Percentiles rank a stretch among this genome's conserved stretches.
phyloP scores from a whole-genome alignment of 2,113 vertebrate genomes.

The Miniopterus natalensis region DNA sequence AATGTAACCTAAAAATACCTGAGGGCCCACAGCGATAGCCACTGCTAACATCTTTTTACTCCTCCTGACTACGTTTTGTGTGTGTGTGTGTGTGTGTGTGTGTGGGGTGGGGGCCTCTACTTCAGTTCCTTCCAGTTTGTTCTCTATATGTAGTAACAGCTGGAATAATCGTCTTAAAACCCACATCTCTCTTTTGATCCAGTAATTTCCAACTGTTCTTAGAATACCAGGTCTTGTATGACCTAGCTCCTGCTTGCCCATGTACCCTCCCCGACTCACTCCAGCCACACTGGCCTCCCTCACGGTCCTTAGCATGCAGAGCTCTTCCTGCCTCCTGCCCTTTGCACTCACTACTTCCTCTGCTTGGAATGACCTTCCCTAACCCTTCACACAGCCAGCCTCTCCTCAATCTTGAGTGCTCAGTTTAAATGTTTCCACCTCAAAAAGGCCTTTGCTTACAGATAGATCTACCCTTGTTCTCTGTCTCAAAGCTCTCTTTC shows the following conservation, averaged over 20 bases:
- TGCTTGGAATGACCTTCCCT: background rate
- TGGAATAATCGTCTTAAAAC: conserved; percentile 2
- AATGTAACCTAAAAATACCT: conserved; percentile 26
- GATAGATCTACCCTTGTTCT: background rate
- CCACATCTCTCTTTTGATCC: background rate
- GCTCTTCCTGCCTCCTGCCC: background rate
- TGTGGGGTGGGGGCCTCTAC: background rate
- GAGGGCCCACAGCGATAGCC: background rate
- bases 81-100: background rate
- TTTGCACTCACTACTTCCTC: background rate
- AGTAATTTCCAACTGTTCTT: background rate
- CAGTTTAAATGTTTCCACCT: background rate
- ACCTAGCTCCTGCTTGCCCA: background rate
- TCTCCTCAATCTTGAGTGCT: background rate
- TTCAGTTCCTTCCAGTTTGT: background rate
- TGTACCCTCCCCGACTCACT: background rate
- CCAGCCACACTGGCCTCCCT: background rate
- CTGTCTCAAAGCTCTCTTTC: background rate
- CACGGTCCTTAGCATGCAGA: background rate
- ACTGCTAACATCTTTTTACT: background rate
- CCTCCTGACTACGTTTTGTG: background rate
- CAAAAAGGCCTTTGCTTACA: background rate
- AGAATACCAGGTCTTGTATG: background rate
- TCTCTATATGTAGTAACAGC: background rate
- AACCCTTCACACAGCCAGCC: background rate